Evolutionary conservation across 2,888 invertebrate species (phyloP).

Genomic region (Cataglyphis altisquamis): DNA sequence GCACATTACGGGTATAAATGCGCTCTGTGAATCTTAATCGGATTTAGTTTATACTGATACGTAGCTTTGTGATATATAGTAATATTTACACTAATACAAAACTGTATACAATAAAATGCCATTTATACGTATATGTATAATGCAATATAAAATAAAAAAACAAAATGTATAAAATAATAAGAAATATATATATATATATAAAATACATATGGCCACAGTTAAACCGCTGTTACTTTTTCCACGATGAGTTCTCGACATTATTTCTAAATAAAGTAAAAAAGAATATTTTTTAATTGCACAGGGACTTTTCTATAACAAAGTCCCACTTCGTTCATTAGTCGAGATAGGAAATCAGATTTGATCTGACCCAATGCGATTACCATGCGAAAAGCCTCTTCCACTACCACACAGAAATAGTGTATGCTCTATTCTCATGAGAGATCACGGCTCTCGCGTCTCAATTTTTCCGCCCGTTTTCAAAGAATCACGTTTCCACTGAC

Average conservation of each 20-base stretch:
- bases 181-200: background rate
- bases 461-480: constrained; percentile 57
- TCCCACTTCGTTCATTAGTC: constrained; percentile 69
- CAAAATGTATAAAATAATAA: constrained; percentile 3
- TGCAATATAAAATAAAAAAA: background rate
- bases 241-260: background rate
- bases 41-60: background rate
- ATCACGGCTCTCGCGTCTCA: constrained; percentile 60
- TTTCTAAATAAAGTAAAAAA: constrained; percentile 37
- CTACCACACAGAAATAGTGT: constrained; percentile 60
- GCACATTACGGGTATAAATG: background rate
- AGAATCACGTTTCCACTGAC: constrained; percentile 40
- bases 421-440: constrained; percentile 63
- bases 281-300: constrained; percentile 45
- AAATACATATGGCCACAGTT: background rate
- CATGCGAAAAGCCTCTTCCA: constrained; percentile 67
- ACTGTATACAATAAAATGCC: background rate
- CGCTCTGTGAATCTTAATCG: constrained; percentile 1
- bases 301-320: constrained; percentile 46
- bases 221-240: background rate
- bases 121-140: background rate
- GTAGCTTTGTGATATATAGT: background rate
- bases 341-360: constrained; percentile 69
- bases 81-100: constrained; percentile 10
- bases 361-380: constrained; percentile 69